phyloP scores from a whole-genome alignment of 2,113 vertebrate genomes.

The Takifugu bimaculatus region DNA sequence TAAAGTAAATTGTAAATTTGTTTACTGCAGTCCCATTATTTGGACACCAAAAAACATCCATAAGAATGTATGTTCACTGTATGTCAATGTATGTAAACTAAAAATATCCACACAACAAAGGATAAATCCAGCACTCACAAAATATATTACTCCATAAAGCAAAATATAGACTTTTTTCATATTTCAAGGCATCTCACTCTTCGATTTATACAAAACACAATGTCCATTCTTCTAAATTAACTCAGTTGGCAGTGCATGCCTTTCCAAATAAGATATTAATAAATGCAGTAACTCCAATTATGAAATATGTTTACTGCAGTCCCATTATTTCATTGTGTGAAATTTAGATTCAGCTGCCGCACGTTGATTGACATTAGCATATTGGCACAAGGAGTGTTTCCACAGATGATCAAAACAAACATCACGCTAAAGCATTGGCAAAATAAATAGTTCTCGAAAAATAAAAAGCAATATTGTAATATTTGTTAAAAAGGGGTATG shows the following conservation, averaged over 20 bases:
- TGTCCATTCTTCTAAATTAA: conserved; percentile 4
- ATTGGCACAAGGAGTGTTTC: conserved; percentile 38
- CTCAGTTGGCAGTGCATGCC: conserved; percentile 9
- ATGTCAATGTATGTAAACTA: too few species aligned
- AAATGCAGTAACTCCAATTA: conserved; percentile 4
- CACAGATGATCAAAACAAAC: conserved; percentile 39
- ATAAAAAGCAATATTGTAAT: conserved; percentile 14
- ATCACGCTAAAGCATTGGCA: conserved; percentile 3
- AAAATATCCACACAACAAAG: neutral
- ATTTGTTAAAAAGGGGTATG: conserved; percentile 19
- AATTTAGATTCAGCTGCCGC: conserved; percentile 41
- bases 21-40: neutral
- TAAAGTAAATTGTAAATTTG: conserved; percentile 8
- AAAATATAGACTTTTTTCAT: neutral
- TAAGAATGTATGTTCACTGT: neutral
- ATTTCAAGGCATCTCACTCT: neutral
- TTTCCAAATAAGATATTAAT: conserved; percentile 1
- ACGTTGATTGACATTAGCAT: conserved; percentile 20
- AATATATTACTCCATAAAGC: conserved; percentile 13
- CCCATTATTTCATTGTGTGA: conserved; percentile 8
- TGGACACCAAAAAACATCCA: neutral
- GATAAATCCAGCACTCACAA: conserved; percentile 19
- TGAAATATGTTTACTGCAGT: conserved; percentile 40
- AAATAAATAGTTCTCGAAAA: conserved; percentile 28
- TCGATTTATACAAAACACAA: conserved; percentile 22